Conservation (phyloP, 2,797 vertebrate genomes). For the Presbytis comata region DNA sequence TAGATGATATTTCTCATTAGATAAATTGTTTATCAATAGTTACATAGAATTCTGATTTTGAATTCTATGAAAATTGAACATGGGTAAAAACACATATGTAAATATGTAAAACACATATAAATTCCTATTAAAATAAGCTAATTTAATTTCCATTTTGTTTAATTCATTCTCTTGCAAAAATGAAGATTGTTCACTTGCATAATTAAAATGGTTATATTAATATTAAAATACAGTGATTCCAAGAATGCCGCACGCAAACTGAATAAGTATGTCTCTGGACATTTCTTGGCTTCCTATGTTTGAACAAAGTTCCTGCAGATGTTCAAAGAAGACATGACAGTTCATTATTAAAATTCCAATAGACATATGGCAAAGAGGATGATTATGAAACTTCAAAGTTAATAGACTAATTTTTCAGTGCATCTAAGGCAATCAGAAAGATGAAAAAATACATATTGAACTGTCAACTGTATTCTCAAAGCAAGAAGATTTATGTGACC, state of each 20-base stretch:
- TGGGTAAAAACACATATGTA: neutral
- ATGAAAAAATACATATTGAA: neutral
- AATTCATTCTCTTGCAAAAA: constrained; percentile 24
- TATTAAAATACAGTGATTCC: neutral
- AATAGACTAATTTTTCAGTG: neutral
- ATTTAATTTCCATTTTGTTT: neutral
- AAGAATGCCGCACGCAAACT: neutral
- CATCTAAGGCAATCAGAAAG: neutral
- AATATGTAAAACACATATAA: neutral
- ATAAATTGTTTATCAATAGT: neutral
- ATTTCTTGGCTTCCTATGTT: neutral
- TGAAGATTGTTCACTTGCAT: neutral
- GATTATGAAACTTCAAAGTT: neutral
- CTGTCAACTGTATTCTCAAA: neutral
- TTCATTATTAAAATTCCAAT: neutral
- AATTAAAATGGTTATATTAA: neutral
- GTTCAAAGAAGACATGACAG: neutral
- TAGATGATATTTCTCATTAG: neutral
- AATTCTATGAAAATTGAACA: neutral
- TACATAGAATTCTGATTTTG: neutral
- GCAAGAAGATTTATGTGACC: neutral
- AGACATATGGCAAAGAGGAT: neutral
- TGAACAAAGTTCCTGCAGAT: neutral
- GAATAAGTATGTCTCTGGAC: neutral
- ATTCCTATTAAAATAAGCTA: neutral